These are phyloP conservation scores for Nyctereutes procyonoides DNA, from an alignment of 2,113 vertebrate species.

Conservation along the genomic window DNA sequence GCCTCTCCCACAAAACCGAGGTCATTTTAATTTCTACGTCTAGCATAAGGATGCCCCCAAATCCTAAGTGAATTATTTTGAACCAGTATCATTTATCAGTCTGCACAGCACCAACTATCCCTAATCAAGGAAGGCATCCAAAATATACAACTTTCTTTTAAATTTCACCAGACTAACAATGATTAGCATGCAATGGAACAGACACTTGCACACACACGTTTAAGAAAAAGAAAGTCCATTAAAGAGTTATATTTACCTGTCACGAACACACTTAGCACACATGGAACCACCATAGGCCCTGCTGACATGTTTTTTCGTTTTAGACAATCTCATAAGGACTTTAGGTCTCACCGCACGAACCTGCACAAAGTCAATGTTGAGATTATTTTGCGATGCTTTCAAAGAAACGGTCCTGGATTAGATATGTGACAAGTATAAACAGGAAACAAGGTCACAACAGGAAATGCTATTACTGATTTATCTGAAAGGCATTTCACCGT, in stretches of 20 bases:
- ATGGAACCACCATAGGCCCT: conserved; percentile 99
- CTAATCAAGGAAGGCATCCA: neutral
- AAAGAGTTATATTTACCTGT: conserved; percentile 90
- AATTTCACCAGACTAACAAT: neutral
- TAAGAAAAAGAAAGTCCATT: neutral
- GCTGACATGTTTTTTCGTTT: conserved; percentile 98
- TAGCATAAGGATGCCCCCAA: neutral
- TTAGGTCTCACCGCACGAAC: conserved; percentile 97
- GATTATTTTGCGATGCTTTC: neutral
- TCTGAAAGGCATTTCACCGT: neutral
- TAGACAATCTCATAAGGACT: conserved; percentile 98
- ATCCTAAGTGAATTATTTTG: neutral
- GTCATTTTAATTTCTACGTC: neutral
- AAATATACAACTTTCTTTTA: neutral
- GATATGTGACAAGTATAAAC: neutral
- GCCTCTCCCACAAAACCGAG: neutral
- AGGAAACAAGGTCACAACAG: neutral
- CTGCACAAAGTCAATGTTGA: conserved; percentile 79
- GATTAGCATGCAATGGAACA: neutral
- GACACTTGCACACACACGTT: neutral
- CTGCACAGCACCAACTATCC: neutral
- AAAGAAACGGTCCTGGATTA: neutral
- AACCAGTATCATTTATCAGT: neutral
- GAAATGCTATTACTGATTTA: neutral
- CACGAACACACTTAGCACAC: conserved; percentile 98